A percentile compares a stretch with the other conserved stretches of the same genome.
Conservation (phyloP, 1,140 invertebrate genomes). For the Myzus persicae region DNA sequence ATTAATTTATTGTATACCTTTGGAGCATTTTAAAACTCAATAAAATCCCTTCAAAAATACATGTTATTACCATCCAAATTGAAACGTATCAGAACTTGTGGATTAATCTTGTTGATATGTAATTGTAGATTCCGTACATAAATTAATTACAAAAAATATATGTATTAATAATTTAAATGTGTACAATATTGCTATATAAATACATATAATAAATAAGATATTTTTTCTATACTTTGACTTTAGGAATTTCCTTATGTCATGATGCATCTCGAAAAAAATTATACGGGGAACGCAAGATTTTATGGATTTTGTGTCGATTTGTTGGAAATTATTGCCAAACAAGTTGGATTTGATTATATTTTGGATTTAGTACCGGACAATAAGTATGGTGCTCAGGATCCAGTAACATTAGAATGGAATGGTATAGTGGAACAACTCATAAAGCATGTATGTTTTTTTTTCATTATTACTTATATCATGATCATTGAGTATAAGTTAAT, state of each 20-base stretch:
- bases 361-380: conserved; percentile 78
- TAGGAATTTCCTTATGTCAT: conserved; percentile 78
- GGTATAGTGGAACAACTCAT: conserved; percentile 84
- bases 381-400: conserved; percentile 78
- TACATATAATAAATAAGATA: not conserved
- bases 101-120: no score
- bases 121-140: no score
- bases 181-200: no score
- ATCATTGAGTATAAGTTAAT: not conserved
- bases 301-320: conserved; percentile 85
- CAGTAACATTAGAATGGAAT: conserved; percentile 79
- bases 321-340: conserved; percentile 70
- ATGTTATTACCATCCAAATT: no score
- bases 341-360: conserved; percentile 78
- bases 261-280: conserved; percentile 72
- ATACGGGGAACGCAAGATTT: conserved; percentile 75
- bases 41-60: not conserved
- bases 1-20: not conserved
- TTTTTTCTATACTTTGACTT: not conserved
- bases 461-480: not conserved
- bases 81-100: no score
- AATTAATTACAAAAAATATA: no score
- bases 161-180: no score
- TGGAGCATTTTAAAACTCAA: not conserved
- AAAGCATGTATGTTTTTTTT: conserved; percentile 70